A percentile compares a stretch with the other conserved stretches of the same genome.
These are phyloP conservation scores for Dermatemys mawii DNA, from an alignment of 2,113 vertebrate species.

Conservation along the genomic window DNA sequence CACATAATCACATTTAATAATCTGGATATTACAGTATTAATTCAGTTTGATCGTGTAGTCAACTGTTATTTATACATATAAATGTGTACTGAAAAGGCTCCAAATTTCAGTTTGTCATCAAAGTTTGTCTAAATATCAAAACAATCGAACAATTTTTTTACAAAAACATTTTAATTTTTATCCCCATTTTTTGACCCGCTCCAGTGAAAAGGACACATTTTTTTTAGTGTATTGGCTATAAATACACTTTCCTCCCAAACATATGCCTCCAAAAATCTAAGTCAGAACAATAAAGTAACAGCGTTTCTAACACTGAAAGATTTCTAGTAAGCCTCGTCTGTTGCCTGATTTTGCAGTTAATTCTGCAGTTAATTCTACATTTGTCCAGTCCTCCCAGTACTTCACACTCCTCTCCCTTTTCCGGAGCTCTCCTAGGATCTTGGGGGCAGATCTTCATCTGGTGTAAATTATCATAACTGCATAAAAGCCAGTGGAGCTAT, in stretches of 20 bases:
- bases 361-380: background rate
- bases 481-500: background rate
- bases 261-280: background rate
- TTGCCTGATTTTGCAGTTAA: background rate
- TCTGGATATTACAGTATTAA: background rate
- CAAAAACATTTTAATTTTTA: background rate
- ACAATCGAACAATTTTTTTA: background rate
- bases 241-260: background rate
- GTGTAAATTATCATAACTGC: background rate
- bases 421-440: background rate
- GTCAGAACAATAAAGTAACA: background rate
- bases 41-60: background rate
- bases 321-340: background rate
- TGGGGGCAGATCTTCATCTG: constrained; percentile 8
- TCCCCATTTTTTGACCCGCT: background rate
- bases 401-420: constrained; percentile 17
- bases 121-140: background rate
- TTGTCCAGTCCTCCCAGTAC: background rate
- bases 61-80: constrained; percentile 40
- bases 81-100: background rate
- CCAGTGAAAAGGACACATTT: background rate
- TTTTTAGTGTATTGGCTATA: background rate
- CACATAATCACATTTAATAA: background rate
- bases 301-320: background rate
- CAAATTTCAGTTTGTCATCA: constrained; percentile 4